Conservation (phyloP, 2,888 invertebrate species). For the Alentia gelatinosa region DNA sequence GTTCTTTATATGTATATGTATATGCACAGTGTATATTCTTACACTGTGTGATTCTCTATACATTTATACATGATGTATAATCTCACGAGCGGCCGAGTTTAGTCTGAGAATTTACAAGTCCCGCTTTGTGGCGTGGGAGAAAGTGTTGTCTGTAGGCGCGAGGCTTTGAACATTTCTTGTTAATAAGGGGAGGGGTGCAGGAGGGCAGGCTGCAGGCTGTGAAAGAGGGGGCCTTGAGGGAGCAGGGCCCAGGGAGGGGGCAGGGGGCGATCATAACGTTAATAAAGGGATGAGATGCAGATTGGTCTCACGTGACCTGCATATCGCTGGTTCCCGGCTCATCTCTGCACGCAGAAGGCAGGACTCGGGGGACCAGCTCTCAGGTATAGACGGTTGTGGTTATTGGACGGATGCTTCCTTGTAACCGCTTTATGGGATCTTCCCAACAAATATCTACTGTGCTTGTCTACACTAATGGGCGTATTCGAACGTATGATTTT, state of each 20-base stretch:
- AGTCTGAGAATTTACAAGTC: not conserved
- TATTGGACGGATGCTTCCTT: no score
- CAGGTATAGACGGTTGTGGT: no score
- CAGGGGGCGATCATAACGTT: not conserved
- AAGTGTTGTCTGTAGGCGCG: no score
- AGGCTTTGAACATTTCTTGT: no score
- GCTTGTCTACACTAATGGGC: no score
- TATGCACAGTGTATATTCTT: no score
- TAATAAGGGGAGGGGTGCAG: not conserved
- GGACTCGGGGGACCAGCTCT: not conserved
- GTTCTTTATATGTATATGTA: no score
- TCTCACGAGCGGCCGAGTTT: not conserved
- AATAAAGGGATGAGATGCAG: conserved; percentile 16
- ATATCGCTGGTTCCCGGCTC: not conserved
- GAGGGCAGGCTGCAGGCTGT: not conserved
- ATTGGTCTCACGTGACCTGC: not conserved
- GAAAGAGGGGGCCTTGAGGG: not conserved
- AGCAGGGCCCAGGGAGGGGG: not conserved
- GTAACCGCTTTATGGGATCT: no score
- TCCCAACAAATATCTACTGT: no score
- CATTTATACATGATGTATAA: no score
- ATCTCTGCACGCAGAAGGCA: not conserved
- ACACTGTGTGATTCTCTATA: no score
- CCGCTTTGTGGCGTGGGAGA: not conserved
- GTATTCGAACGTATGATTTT: no score